A percentile compares a stretch with the other conserved stretches of the same genome.
These are phyloP conservation scores for Ceyx cyanopectus DNA, from an alignment of 2,113 vertebrate genomes.

Conservation along the genomic window DNA sequence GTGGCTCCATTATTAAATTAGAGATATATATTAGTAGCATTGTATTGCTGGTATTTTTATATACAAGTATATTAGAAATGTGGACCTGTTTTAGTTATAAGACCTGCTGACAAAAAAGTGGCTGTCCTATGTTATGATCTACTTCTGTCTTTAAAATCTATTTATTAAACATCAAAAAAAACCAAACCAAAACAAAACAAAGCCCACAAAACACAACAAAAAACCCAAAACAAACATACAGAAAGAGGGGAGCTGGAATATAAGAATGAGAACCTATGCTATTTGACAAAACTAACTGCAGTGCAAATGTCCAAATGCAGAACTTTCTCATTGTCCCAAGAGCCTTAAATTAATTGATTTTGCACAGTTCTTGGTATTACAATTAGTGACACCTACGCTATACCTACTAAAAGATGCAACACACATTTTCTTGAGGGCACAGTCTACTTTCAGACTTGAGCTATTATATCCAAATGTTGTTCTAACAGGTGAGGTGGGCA, in stretches of 20 bases:
- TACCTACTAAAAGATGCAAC: not conserved
- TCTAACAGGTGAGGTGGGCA: not conserved
- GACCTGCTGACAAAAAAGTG: too few relatives aligned
- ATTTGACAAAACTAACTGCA: not conserved
- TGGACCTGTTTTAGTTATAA: too few relatives aligned
- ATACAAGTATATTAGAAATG: too few relatives aligned
- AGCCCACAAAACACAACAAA: too few relatives aligned
- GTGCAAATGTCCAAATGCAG: not conserved
- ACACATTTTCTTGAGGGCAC: not conserved
- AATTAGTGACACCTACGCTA: not conserved
- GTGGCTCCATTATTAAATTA: too few relatives aligned
- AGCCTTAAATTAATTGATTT: not conserved
- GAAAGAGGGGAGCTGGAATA: not conserved
- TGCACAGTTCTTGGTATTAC: accelerated
- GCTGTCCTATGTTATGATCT: too few relatives aligned
- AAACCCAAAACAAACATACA: not conserved
- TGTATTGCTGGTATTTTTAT: too few relatives aligned
- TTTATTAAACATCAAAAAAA: too few relatives aligned
- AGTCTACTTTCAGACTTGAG: not conserved
- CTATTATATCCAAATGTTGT: not conserved
- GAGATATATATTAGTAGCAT: too few relatives aligned
- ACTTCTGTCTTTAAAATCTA: too few relatives aligned
- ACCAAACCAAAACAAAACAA: too few relatives aligned
- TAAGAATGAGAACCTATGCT: not conserved
- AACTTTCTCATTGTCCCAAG: not conserved